Percentiles rank a stretch among this genome's conserved stretches.
Conservation (phyloP, 2,797 vertebrate species). For the Sciurus vulgaris region DNA sequence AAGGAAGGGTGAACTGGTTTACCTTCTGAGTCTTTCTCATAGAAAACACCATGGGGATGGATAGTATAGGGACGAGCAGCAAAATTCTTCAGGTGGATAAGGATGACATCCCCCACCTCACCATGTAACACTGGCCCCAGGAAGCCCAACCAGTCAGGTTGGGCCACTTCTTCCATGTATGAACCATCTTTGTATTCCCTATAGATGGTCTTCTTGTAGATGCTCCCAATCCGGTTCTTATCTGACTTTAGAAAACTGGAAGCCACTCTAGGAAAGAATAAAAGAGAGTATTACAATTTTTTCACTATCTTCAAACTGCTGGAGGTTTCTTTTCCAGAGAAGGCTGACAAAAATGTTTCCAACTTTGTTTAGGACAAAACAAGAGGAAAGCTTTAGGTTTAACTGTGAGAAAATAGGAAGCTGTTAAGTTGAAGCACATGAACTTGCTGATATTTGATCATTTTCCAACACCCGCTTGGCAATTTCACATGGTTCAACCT, state of each 20-base stretch:
- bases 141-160: constrained; percentile 89
- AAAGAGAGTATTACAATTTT: constrained; percentile 56
- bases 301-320: constrained; percentile 48
- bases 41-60: constrained; percentile 90
- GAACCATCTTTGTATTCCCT: constrained; percentile 87
- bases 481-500: not conserved
- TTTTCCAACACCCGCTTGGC: not conserved
- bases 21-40: constrained; percentile 90
- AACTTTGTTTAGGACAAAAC: constrained; percentile 39
- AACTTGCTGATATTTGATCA: constrained; percentile 21
- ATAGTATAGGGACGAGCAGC: constrained; percentile 87
- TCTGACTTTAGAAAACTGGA: constrained; percentile 86
- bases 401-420: not conserved
- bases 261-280: constrained; percentile 81
- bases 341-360: not conserved
- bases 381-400: constrained; percentile 39
- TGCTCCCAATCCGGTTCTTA: constrained; percentile 87
- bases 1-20: constrained; percentile 56
- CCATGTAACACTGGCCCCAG: constrained; percentile 88
- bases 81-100: constrained; percentile 89
- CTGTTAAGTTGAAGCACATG: not conserved
- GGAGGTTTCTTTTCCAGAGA: not conserved
- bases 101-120: constrained; percentile 89
- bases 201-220: constrained; percentile 89
- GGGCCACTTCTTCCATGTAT: constrained; percentile 84